These are phyloP conservation scores for Drosophila merina DNA, from an alignment of 2,888 invertebrate genomes.

Conservation along the genomic window DNA sequence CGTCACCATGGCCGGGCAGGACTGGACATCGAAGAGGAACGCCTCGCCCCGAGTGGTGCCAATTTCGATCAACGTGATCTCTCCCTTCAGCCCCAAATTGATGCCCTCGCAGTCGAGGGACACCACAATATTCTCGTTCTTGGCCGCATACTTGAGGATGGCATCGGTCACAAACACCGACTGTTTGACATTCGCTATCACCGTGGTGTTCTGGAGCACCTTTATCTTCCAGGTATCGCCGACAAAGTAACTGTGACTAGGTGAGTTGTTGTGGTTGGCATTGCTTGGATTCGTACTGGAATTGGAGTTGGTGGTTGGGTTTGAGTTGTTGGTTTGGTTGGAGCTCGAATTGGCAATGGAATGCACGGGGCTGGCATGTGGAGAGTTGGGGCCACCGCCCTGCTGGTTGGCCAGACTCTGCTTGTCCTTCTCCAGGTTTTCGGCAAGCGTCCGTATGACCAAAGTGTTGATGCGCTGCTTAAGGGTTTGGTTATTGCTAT, in stretches of 20 bases:
- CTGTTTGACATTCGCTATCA: constrained; percentile 91
- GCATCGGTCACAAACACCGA: constrained; percentile 91
- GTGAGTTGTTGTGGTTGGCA: constrained; percentile 67
- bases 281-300: constrained; percentile 80
- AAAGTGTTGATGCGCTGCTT: constrained; percentile 95
- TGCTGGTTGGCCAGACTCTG: constrained; percentile 80
- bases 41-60: constrained; percentile 93
- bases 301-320: constrained; percentile 54
- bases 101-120: constrained; percentile 97
- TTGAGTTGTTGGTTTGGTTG: constrained; percentile 30
- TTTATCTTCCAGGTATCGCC: constrained; percentile 92
- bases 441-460: constrained; percentile 94
- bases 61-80: constrained; percentile 93
- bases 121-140: constrained; percentile 86
- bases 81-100: constrained; percentile 94
- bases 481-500: constrained; percentile 88
- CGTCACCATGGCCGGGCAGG: constrained; percentile 91
- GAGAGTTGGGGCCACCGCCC: constrained; percentile 69
- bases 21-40: constrained; percentile 94
- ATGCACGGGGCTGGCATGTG: constrained; percentile 80
- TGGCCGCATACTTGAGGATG: constrained; percentile 86
- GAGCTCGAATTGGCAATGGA: constrained; percentile 42
- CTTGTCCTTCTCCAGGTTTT: constrained; percentile 88
- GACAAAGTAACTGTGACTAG: constrained; percentile 84
- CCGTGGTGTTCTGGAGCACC: constrained; percentile 91